Conservation (phyloP, 2,797 vertebrate species). For the Pelochelys cantorii region DNA sequence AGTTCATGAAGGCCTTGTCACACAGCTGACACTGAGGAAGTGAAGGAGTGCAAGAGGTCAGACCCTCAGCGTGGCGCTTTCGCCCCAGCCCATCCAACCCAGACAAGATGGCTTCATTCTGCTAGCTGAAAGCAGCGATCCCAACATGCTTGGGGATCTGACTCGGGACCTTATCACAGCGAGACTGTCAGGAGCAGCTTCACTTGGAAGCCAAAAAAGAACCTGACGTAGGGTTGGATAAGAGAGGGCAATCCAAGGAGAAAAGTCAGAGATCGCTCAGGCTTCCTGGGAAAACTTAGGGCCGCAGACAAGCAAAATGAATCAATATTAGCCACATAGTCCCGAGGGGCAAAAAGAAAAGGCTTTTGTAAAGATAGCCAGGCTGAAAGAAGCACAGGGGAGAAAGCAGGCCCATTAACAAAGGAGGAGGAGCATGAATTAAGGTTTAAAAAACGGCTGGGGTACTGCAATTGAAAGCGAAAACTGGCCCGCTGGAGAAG, state of each 20-base stretch:
- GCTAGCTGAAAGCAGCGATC: background rate
- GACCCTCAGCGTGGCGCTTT: background rate
- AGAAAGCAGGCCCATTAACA: background rate
- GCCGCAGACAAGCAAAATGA: background rate
- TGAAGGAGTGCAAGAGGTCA: background rate
- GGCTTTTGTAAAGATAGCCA: background rate
- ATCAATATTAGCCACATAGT: background rate
- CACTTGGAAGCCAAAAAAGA: background rate
- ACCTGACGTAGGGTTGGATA: background rate
- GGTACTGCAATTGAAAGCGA: background rate
- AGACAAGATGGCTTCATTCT: background rate
- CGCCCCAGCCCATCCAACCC: rapidly evolving
- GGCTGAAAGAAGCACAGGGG: background rate
- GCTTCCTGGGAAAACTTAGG: background rate
- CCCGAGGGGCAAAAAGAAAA: background rate
- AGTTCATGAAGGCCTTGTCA: constrained; percentile 83
- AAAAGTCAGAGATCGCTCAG: background rate
- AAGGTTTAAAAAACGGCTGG: background rate
- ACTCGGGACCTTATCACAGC: rapidly evolving
- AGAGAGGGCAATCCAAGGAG: background rate
- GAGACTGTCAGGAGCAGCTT: background rate
- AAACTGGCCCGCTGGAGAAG: background rate
- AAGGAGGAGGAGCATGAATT: background rate
- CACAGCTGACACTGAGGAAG: constrained; percentile 82
- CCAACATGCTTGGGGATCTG: rapidly evolving